Evolutionary conservation across 2,113 vertebrate genomes (phyloP), one percentile per base, ranked within the genome.

Genomic region (Melanocharis versteri): DNA sequence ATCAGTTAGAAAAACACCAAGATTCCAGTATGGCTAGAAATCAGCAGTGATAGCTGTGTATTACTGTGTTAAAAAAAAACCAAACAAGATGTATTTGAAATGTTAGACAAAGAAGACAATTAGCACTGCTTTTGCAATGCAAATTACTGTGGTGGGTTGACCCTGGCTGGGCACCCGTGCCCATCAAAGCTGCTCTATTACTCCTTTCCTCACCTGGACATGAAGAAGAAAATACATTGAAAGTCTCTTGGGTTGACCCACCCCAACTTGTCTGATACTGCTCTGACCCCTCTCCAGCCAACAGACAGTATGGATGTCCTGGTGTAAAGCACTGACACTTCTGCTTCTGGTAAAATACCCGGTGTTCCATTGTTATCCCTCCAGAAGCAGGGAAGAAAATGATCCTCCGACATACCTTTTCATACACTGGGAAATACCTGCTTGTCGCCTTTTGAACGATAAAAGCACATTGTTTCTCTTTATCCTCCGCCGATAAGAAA

Each of bases 351-450:
- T 75, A 50, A 84, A 87, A 93, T 58, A 78, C 4, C 13, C 19
- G 22, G 26, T 40, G 30, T 69, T 69, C 31, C 28, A 16, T 4
- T 78, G 47, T 20, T 33, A 50, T n/a, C 27, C 3, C 58, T 42
- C 33, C 39, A 94, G 42, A 92, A 71, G 18, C 50, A 65, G 9
- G 21, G 24, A 60, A 83, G 19, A 31, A 81, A 92, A 78, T 13
- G 0, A 58, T 51, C 16, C 57, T 83, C 22, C 61, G 76, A 94
- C 96, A 11, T 96, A 99, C 99, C 98, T 99, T 99, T 94, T 99
- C 98, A 96, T 98, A 99, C 40, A 97, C 98, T 31, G 98, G 99
- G n/a, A 99, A 98, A 78, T 98, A 99, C 71, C 98, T 97, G 37
- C 97, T 96, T 22, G 96, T 97, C 2, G 98, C 98, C 97, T 98